Evolutionary conservation across 92 coral and sea anemone species (phyloP).

Genomic region (Nematostella vectensis): DNA sequence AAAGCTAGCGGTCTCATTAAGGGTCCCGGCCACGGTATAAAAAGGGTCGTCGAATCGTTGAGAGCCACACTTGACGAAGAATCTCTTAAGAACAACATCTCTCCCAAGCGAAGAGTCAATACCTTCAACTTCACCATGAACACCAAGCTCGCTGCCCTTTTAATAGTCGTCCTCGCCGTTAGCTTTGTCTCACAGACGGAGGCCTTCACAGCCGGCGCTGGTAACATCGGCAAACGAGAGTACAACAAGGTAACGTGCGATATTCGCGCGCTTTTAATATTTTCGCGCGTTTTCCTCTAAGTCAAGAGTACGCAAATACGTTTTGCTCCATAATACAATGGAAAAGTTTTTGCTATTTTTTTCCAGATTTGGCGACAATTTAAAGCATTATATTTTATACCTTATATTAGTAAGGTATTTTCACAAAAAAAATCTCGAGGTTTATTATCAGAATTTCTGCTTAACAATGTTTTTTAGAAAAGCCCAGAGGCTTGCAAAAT

Average conservation of each 20-base stretch:
- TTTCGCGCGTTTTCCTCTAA: too few relatives aligned
- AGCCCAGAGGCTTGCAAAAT: too few relatives aligned
- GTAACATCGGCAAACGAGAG: constrained; percentile 38
- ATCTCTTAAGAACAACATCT: neutral
- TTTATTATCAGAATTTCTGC: too few relatives aligned
- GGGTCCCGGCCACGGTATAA: constrained; percentile 8
- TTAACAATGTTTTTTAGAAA: too few relatives aligned
- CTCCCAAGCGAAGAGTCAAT: neutral
- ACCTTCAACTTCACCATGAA: constrained; percentile 18
- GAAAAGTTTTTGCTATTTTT: too few relatives aligned
- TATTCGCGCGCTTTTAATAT: neutral
- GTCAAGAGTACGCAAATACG: too few relatives aligned
- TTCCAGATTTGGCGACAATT: too few relatives aligned
- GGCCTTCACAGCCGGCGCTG: constrained; percentile 54
- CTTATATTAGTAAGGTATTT: too few relatives aligned
- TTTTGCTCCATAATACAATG: too few relatives aligned
- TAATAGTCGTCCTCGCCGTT: constrained; percentile 32
- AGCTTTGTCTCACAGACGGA: constrained; percentile 34
- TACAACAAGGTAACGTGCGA: constrained; percentile 11
- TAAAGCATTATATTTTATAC: too few relatives aligned
- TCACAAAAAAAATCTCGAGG: too few relatives aligned
- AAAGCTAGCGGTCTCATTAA: constrained; percentile 19
- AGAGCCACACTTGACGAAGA: neutral
- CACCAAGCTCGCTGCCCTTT: constrained; percentile 18
- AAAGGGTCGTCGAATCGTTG: neutral